Conservation (phyloP, 1,140 invertebrate genomes). For the Campoletis sonorensis region DNA sequence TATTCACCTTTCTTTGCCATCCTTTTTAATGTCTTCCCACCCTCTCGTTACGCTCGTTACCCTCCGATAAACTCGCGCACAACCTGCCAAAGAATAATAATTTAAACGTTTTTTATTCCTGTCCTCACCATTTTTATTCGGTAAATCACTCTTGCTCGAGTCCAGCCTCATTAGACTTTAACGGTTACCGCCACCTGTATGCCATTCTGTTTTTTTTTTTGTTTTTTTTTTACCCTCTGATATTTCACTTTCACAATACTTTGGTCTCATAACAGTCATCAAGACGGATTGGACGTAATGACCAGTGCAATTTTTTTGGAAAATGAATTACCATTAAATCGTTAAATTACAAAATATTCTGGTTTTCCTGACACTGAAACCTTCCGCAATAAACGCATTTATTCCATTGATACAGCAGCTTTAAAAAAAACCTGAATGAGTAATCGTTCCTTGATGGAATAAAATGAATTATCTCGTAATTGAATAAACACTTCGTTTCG, state of each 20-base stretch:
- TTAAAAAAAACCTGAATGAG: too few species aligned
- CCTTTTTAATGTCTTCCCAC: neutral
- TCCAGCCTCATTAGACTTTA: neutral
- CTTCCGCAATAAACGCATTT: too few species aligned
- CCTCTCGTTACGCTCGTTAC: neutral
- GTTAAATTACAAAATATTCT: too few species aligned
- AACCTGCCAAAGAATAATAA: constrained; percentile 14
- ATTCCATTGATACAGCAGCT: too few species aligned
- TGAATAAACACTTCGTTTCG: too few species aligned
- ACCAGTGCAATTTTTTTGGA: too few species aligned
- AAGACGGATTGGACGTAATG: too few species aligned
- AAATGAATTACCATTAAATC: too few species aligned
- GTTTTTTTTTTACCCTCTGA: neutral
- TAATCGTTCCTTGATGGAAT: too few species aligned
- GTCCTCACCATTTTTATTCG: neutral
- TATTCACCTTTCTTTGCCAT: neutral
- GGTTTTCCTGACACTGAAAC: too few species aligned
- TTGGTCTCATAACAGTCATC: neutral
- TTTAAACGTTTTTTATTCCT: neutral
- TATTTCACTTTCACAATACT: neutral
- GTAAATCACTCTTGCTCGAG: neutral
- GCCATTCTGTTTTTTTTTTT: constrained; percentile 8
- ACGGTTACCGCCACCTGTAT: constrained; percentile 4
- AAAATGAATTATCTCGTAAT: too few species aligned
- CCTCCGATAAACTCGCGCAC: neutral